Evolutionary conservation across 30 jellyfish, hydroid and myxozoan species (phyloP).

Genomic region (Catostylus mosaicus): DNA sequence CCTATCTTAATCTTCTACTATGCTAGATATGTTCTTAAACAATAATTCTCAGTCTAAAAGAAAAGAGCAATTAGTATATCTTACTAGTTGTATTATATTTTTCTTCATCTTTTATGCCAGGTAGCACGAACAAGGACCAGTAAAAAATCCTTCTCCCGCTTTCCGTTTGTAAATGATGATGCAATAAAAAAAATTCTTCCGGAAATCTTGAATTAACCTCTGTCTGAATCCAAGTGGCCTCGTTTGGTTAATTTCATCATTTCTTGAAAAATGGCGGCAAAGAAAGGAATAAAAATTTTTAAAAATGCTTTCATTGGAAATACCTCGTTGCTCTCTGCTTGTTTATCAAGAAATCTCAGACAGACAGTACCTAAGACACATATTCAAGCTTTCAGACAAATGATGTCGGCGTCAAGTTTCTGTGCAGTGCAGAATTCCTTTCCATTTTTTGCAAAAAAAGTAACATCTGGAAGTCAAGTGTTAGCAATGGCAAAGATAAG

Average conservation of each 20-base stretch:
- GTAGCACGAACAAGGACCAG: too few species aligned
- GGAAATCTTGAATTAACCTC: neutral
- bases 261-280: conserved; percentile 41
- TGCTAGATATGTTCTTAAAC: too few species aligned
- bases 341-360: neutral
- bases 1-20: too few species aligned
- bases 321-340: neutral
- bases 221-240: neutral
- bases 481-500: too few species aligned
- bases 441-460: neutral
- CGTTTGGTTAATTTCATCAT: neutral
- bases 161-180: neutral
- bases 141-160: too few species aligned
- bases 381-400: neutral
- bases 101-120: conserved; percentile 7
- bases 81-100: conserved; percentile 3
- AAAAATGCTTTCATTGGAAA: neutral
- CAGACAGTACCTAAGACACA: neutral
- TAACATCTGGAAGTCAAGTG: neutral
- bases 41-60: too few species aligned
- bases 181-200: too few species aligned
- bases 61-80: too few species aligned
- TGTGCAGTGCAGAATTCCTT: neutral
- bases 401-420: neutral
- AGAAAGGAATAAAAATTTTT: neutral